Evolutionary conservation across 2,113 vertebrate genomes (phyloP).

Genomic region (Pelobates fuscus): DNA sequence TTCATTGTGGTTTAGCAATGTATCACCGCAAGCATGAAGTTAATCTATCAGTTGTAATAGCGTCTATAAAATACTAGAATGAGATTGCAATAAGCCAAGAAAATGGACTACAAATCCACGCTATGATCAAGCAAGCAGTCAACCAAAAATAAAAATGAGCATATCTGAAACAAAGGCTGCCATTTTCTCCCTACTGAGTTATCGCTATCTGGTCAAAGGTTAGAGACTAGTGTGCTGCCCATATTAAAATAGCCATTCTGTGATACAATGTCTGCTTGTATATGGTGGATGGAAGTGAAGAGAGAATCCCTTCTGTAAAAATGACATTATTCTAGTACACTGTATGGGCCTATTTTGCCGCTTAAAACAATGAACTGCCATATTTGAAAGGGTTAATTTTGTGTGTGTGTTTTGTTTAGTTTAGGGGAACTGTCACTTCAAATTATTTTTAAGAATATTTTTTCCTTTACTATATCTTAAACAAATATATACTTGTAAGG

Average conservation of each 20-base stretch:
- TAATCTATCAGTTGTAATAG: slow-evolving; percentile 84
- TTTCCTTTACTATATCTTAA: too few relatives aligned
- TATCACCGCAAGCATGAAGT: slow-evolving; percentile 79
- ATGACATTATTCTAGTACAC: too few relatives aligned
- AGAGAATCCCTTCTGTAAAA: too few relatives aligned
- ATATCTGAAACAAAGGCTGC: slow-evolving; percentile 75
- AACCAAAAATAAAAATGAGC: slow-evolving; percentile 84
- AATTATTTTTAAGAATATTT: too few relatives aligned
- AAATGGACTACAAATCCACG: slow-evolving; percentile 88
- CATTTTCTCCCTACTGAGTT: slow-evolving; percentile 73
- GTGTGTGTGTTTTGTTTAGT: too few relatives aligned
- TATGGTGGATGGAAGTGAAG: not conserved
- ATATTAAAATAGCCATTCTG: slow-evolving; percentile 12
- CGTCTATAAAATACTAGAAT: slow-evolving; percentile 81
- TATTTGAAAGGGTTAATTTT: too few relatives aligned
- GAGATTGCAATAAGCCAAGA: slow-evolving; percentile 81
- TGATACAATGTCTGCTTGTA: not conserved
- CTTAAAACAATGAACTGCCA: too few relatives aligned
- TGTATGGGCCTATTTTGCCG: too few relatives aligned
- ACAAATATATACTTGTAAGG: too few relatives aligned
- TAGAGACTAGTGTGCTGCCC: slow-evolving; percentile 75
- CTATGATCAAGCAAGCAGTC: slow-evolving; percentile 80
- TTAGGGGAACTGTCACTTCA: too few relatives aligned
- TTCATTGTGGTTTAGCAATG: slow-evolving; percentile 71
- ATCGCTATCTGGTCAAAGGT: slow-evolving; percentile 69